Evolutionary conservation across 2,797 vertebrate species (phyloP).

Genomic region (Enteromius treurensis): DNA sequence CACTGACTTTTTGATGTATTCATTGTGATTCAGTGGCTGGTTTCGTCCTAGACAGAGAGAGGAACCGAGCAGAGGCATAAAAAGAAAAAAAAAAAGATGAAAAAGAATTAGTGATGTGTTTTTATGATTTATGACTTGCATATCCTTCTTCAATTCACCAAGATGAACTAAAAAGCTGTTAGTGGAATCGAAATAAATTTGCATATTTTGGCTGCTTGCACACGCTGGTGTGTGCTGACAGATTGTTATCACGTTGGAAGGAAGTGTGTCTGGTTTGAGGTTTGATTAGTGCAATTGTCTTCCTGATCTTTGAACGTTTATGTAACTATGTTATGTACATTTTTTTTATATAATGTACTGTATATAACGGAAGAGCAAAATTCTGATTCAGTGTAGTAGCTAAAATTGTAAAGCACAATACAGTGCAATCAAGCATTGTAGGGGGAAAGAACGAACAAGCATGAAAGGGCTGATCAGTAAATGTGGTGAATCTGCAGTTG

Average conservation of each 20-base stretch:
- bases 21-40: background rate
- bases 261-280: background rate
- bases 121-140: background rate
- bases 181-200: background rate
- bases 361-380: too few relatives aligned
- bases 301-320: background rate
- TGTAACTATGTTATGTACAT: background rate
- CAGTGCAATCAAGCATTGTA: too few relatives aligned
- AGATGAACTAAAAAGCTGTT: background rate
- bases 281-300: background rate
- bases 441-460: too few relatives aligned
- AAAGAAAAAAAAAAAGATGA: background rate
- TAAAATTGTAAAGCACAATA: too few relatives aligned
- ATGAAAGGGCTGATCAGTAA: too few relatives aligned
- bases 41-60: background rate
- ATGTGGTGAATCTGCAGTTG: too few relatives aligned
- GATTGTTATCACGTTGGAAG: background rate
- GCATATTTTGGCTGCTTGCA: background rate
- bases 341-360: too few relatives aligned
- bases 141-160: background rate
- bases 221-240: background rate
- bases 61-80: background rate
- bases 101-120: conserved; percentile 1
- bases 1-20: background rate
- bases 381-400: too few relatives aligned